Evolutionary conservation across 2,113 vertebrate genomes (phyloP).

Genomic region (Sarotherodon lohbergeri): DNA sequence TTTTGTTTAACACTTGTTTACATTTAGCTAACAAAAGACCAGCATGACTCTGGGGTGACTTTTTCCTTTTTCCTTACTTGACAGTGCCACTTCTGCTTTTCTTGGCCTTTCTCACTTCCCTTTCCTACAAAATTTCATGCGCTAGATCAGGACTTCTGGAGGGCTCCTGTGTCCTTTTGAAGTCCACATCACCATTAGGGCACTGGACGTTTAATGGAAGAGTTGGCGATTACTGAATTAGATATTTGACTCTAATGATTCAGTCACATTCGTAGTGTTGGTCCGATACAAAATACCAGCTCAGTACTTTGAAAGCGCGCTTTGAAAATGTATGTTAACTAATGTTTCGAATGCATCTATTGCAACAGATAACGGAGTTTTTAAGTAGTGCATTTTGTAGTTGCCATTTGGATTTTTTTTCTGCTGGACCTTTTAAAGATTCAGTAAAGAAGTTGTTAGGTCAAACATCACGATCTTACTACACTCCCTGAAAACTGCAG

Average conservation of each 20-base stretch:
- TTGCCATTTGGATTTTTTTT: background rate
- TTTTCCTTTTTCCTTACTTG: slow-evolving; percentile 9
- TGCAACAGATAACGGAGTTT: background rate
- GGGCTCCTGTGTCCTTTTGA: background rate
- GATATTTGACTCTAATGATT: background rate
- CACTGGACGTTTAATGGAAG: background rate
- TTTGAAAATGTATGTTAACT: background rate
- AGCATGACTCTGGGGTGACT: background rate
- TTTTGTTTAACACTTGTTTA: background rate
- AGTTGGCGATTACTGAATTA: background rate
- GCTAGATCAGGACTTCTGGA: background rate
- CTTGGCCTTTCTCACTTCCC: slow-evolving; percentile 34
- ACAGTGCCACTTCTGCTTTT: slow-evolving; percentile 35
- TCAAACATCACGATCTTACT: background rate
- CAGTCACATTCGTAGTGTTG: background rate
- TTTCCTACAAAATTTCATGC: background rate
- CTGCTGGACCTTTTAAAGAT: background rate
- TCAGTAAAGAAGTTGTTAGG: background rate
- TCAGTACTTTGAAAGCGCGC: background rate
- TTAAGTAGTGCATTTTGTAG: background rate
- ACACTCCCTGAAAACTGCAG: background rate
- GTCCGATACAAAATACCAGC: background rate
- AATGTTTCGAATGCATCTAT: background rate
- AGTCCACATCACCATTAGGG: background rate
- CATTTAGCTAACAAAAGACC: background rate